phyloP scores from a whole-genome alignment of 1,140 invertebrate species.

The Trichoplusia ni region DNA sequence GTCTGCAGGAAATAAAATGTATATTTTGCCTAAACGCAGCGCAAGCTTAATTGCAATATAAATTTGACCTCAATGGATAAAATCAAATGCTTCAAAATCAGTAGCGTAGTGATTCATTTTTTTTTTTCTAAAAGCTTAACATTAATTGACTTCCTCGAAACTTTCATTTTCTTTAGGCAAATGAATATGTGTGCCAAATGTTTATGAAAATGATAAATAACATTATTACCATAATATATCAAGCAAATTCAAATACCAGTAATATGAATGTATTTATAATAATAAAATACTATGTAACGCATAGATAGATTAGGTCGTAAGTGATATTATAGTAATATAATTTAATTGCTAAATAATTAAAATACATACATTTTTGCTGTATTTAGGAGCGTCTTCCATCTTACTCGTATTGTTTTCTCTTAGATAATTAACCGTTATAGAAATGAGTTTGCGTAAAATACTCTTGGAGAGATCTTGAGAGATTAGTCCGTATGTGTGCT shows the following conservation, averaged over 20 bases:
- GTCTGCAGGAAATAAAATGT: not conserved
- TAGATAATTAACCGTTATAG: conserved; percentile 55
- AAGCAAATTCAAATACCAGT: conserved; percentile 67
- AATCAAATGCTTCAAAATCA: conserved; percentile 25
- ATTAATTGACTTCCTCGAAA: conserved; percentile 25
- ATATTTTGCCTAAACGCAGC: too few species aligned
- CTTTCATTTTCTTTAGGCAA: conserved; percentile 39
- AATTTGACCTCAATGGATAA: not conserved
- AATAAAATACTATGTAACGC: conserved; percentile 61
- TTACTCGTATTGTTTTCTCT: conserved; percentile 73
- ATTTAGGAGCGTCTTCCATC: conserved; percentile 80
- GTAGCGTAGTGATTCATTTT: conserved; percentile 24
- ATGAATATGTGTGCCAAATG: conserved; percentile 66
- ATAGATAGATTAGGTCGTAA: conserved; percentile 71
- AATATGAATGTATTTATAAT: conserved; percentile 65
- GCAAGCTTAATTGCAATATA: not conserved
- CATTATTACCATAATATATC: conserved; percentile 47
- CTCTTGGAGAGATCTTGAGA: not conserved
- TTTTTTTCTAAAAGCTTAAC: conserved; percentile 7
- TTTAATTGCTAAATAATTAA: conserved; percentile 69
- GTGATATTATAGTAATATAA: conserved; percentile 73
- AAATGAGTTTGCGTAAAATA: conserved; percentile 37
- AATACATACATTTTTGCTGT: conserved; percentile 78
- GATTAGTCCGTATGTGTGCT: conserved; percentile 13
- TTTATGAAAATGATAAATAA: conserved; percentile 50